Base-by-base conservation (phyloP, 2,888 invertebrate genomes). In the Neelides folsomi region DNA sequence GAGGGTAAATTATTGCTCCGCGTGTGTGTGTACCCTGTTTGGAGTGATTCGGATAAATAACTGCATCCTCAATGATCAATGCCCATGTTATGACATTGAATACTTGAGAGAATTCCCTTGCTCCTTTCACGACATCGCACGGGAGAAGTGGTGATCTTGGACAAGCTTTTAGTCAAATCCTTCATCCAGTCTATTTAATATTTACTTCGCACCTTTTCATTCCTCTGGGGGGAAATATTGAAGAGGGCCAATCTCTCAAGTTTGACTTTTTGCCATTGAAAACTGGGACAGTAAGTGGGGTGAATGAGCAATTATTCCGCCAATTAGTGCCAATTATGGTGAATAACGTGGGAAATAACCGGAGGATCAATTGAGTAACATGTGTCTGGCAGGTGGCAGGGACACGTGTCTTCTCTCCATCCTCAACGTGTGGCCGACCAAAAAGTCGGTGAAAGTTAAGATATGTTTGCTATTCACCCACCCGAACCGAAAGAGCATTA, bases 371-470 rank as follows among this genome's bases (percentile, higher is more conserved):
- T 49, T 54, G 58, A 54, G 59, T 54, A 63, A 57, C 58, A 59
- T 63, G 59, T 61, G 60, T 59, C 55, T 54, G 61, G 59, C 63
- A 63, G 63, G 63, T 63, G 63, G 57, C 49, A 54, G 53, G 52
- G 63, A 59, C 63, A 63, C 63, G 63, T 63, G 63, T 60, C 63
- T 57, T 55, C 47, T 58, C 53, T 55, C 58, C 49, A 47, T 51
- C 9, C 19, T 39, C 15, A 47, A 40, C 43, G 47, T 46, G 44
- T 47, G 44, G 36, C 18, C 35, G 15, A 16, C 16, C 27, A 5
- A 27, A 27, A 27, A 27, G 27, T 40, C 19, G 37, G 35, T 49
- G 47, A 42, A 34, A 40, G 45, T 51, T 40, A 45, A 34, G 34
- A 13, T 13, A 51, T 46, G 47, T 36, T 42, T 50, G 39, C 19